phyloP scores from a whole-genome alignment of 2,797 vertebrate genomes.

The Oreochromis grahami region DNA sequence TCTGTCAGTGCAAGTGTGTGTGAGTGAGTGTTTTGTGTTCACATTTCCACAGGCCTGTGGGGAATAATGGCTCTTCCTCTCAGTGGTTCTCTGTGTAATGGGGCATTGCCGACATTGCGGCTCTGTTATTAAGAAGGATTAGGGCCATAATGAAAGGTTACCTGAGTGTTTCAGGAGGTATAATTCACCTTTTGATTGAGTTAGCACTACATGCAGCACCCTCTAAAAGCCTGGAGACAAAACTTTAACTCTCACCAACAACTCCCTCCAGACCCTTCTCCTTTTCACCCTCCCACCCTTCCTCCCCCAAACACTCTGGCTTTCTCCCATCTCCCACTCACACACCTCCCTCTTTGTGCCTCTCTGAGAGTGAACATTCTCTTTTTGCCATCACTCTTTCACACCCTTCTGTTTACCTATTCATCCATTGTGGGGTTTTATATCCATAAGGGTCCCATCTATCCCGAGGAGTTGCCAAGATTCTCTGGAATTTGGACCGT shows the following conservation, averaged over 20 bases:
- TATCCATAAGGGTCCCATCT: slow-evolving; percentile 79
- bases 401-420: slow-evolving; percentile 81
- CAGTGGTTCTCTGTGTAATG: slow-evolving; percentile 72
- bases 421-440: slow-evolving; percentile 79
- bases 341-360: slow-evolving; percentile 67
- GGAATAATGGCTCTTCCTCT: slow-evolving; percentile 66
- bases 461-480: slow-evolving; percentile 78
- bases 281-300: not conserved
- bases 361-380: slow-evolving; percentile 76
- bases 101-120: slow-evolving; percentile 70
- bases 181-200: slow-evolving; percentile 79
- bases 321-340: slow-evolving; percentile 61
- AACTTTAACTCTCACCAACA: slow-evolving; percentile 62
- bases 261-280: slow-evolving; percentile 20
- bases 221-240: slow-evolving; percentile 58
- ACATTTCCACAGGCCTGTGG: slow-evolving; percentile 52
- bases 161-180: slow-evolving; percentile 74
- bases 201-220: slow-evolving; percentile 62
- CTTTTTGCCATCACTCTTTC: slow-evolving; percentile 81
- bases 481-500: slow-evolving; percentile 73
- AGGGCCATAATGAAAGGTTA: slow-evolving; percentile 81
- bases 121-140: slow-evolving; percentile 81
- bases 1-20: slow-evolving; percentile 51
- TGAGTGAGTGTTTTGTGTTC: slow-evolving; percentile 46
- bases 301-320: slow-evolving; percentile 30